Percentiles rank a stretch among this genome's conserved stretches.
Conservation (phyloP, 2,113 vertebrate genomes). For the Pomatostomus ruficeps region DNA sequence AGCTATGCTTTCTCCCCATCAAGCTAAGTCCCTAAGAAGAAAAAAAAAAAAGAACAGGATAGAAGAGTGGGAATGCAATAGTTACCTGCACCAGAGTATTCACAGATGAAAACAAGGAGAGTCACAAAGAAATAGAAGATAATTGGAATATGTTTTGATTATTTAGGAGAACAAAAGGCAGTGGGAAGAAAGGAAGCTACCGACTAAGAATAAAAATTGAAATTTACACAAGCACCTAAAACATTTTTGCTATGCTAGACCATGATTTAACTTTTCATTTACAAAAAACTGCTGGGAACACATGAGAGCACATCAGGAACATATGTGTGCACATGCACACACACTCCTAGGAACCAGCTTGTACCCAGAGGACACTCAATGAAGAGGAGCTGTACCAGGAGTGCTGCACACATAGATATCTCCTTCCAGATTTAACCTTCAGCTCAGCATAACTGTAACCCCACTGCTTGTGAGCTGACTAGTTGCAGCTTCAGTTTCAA, state of each 20-base stretch:
- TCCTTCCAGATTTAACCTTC: background rate
- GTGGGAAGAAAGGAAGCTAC: background rate
- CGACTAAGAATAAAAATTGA: background rate
- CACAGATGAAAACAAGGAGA: background rate
- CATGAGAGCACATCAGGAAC: background rate
- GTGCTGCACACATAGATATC: rapidly evolving
- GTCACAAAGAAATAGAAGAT: background rate
- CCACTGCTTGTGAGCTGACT: rapidly evolving
- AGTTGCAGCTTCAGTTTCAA: background rate
- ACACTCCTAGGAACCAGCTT: background rate
- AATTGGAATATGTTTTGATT: background rate
- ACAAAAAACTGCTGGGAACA: background rate
- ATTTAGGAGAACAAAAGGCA: background rate
- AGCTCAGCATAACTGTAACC: background rate
- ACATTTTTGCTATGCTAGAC: background rate
- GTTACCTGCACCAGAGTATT: background rate
- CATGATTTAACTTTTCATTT: background rate
- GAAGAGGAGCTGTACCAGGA: background rate
- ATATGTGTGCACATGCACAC: rapidly evolving
- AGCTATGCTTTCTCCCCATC: background rate
- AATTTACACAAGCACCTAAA: background rate
- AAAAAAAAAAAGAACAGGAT: background rate
- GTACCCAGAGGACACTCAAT: background rate
- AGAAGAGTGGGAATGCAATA: background rate
- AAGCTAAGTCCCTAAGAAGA: background rate